Evolutionary conservation across 2,797 vertebrate genomes (phyloP).

Genomic region (Tragelaphus eurycerus): DNA sequence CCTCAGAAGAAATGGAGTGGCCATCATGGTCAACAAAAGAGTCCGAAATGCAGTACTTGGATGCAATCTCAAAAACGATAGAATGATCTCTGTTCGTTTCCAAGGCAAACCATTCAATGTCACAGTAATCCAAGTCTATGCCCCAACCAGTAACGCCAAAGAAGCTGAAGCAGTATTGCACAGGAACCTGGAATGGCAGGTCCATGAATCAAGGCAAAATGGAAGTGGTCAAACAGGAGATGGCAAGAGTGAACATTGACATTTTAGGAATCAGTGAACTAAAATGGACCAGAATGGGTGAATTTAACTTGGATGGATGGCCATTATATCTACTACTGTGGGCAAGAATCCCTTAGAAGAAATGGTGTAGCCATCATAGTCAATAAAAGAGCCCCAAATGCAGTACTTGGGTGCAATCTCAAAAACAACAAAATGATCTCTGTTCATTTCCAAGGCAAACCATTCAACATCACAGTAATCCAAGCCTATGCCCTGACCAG

Average conservation of each 20-base stretch:
- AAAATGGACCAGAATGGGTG: background rate
- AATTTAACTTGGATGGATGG: background rate
- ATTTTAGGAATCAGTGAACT: background rate
- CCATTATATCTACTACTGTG: background rate
- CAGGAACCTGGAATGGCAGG: background rate
- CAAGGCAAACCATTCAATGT: too few relatives aligned
- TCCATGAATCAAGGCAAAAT: background rate
- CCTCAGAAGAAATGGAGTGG: too few relatives aligned
- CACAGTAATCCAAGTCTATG: too few relatives aligned
- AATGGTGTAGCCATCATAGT: background rate
- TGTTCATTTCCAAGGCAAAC: background rate
- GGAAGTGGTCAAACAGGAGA: background rate
- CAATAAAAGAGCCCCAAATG: background rate
- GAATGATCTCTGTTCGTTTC: too few relatives aligned
- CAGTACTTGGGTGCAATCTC: background rate
- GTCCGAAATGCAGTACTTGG: too few relatives aligned
- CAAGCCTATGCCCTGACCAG: background rate
- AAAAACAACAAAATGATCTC: background rate
- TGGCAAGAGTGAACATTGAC: background rate
- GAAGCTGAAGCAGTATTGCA: background rate
- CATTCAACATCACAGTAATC: background rate
- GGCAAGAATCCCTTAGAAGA: background rate
- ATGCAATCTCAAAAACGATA: too few relatives aligned
- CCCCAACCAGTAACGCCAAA: too few relatives aligned
- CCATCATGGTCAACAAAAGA: too few relatives aligned